Conservation (phyloP, 2,113 vertebrate genomes). For the Xenopus laevis region DNA sequence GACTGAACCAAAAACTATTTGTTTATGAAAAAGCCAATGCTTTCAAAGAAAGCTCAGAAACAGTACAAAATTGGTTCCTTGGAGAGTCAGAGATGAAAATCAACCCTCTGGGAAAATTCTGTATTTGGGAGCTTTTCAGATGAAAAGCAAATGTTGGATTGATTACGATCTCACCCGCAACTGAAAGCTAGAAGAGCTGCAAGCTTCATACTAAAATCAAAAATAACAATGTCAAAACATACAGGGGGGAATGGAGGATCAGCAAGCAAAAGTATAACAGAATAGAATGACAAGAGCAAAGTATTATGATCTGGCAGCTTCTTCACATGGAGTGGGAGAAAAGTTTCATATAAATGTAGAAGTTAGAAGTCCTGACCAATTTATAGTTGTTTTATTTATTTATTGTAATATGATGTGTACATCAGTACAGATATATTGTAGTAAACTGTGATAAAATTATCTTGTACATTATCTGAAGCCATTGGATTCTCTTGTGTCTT, state of each 20-base stretch:
- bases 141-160: constrained; percentile 42
- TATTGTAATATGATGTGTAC: no score
- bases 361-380: neutral
- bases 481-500: no score
- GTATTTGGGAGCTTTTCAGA: constrained; percentile 42
- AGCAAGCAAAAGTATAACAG: constrained; percentile 37
- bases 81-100: constrained; percentile 42
- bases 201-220: constrained; percentile 37
- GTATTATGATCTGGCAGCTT: constrained; percentile 38
- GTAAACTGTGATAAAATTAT: no score
- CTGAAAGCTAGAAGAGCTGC: constrained; percentile 36
- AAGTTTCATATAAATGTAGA: constrained; percentile 2
- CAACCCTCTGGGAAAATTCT: constrained; percentile 40
- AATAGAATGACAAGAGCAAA: constrained; percentile 26
- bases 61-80: constrained; percentile 34
- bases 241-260: constrained; percentile 29
- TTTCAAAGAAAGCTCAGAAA: constrained; percentile 20
- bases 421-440: no score
- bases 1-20: constrained; percentile 25
- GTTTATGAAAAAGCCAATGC: constrained; percentile 20
- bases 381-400: no score
- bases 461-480: no score
- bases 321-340: constrained; percentile 5
- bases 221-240: constrained; percentile 46
- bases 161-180: constrained; percentile 43